Percentiles rank a stretch among this genome's conserved stretches.
These are phyloP conservation scores for Formica exsecta DNA, from an alignment of 1,140 invertebrate genomes.

Conservation along the genomic window DNA sequence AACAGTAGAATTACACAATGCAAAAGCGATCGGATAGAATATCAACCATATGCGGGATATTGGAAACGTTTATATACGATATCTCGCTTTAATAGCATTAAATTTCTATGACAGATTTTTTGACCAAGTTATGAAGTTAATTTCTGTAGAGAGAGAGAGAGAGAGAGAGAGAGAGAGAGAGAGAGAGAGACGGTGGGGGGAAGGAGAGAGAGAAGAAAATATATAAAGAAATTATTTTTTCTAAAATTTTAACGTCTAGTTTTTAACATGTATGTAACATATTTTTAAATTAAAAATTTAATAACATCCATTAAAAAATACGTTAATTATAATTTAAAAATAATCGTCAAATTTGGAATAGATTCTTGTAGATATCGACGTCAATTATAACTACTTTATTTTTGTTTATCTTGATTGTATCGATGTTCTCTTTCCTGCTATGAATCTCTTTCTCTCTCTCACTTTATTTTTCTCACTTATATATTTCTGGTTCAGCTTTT, in stretches of 20 bases:
- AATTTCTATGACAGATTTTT: slow-evolving; percentile 14
- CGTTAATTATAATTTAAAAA: slow-evolving; percentile 2
- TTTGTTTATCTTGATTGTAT: slow-evolving; percentile 73
- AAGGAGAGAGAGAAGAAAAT: not conserved
- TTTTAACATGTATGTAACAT: not conserved
- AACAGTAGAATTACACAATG: slow-evolving; percentile 3
- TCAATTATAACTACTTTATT: slow-evolving; percentile 75
- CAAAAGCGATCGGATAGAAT: slow-evolving; percentile 6
- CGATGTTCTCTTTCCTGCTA: not conserved
- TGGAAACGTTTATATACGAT: not conserved
- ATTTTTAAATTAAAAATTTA: not conserved
- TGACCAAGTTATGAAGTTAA: not conserved
- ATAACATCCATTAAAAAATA: not conserved
- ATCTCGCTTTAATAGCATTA: not conserved
- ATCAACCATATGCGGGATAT: not conserved
- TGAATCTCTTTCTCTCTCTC: not conserved
- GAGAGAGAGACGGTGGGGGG: too few relatives aligned
- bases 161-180: too few relatives aligned
- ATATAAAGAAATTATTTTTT: not conserved
- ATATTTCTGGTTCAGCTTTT: slow-evolving; percentile 65
- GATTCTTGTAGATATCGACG: slow-evolving; percentile 61
- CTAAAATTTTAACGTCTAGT: slow-evolving; percentile 2
- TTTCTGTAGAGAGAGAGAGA: too few relatives aligned
- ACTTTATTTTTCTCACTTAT: slow-evolving; percentile 26
- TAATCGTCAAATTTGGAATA: slow-evolving; percentile 52